phyloP scores from a whole-genome alignment of 1,140 invertebrate species.

The Galendromus occidentalis region DNA sequence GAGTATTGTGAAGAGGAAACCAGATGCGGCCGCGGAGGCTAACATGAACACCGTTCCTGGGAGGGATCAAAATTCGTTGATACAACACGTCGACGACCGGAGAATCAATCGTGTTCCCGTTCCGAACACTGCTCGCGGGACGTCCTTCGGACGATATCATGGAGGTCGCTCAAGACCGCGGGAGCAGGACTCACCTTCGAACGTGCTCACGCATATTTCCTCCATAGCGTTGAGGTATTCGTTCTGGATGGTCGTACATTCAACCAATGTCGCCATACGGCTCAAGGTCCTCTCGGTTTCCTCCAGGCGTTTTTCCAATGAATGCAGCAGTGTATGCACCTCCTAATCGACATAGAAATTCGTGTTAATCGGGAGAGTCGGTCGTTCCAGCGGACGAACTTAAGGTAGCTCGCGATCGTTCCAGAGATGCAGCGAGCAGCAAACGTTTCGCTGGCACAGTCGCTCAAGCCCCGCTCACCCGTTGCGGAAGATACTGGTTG shows the following conservation, averaged over 20 bases:
- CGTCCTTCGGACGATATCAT: too few relatives aligned
- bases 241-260: slow-evolving; percentile 53
- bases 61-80: background rate
- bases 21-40: slow-evolving; percentile 55
- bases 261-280: slow-evolving; percentile 44
- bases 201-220: slow-evolving; percentile 53
- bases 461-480: slow-evolving; percentile 16
- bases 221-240: slow-evolving; percentile 53
- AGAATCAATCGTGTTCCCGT: too few relatives aligned
- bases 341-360: background rate
- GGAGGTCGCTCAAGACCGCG: background rate
- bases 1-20: slow-evolving; percentile 65
- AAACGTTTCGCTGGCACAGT: slow-evolving; percentile 26
- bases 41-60: slow-evolving; percentile 54
- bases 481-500: slow-evolving; percentile 38
- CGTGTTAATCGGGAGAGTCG: slow-evolving; percentile 13
- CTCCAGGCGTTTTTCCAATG: slow-evolving; percentile 18
- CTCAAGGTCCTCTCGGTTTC: slow-evolving; percentile 20
- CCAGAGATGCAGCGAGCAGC: slow-evolving; percentile 18
- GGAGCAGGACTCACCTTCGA: slow-evolving; percentile 38
- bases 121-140: too few relatives aligned
- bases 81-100: too few relatives aligned
- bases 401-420: slow-evolving; percentile 13
- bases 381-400: slow-evolving; percentile 12
- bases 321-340: slow-evolving; percentile 10